Percentiles rank a stretch among this genome's conserved stretches.
Conservation (phyloP, 1,140 invertebrate species). For the Drosophila lacteicornis region DNA sequence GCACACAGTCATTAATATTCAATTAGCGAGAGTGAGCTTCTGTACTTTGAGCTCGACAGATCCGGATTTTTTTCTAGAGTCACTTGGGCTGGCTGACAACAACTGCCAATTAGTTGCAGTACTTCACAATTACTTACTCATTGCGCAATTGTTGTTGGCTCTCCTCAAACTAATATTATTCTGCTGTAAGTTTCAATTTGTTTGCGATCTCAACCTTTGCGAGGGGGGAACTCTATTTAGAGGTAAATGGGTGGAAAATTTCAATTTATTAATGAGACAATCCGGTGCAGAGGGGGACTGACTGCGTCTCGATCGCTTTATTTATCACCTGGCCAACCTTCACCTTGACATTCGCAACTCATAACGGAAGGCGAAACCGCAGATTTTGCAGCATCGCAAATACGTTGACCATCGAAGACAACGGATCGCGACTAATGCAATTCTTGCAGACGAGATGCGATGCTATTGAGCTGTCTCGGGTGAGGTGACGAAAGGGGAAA, state of each 20-base stretch:
- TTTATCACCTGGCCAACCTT: constrained; percentile 60
- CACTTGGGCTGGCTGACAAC: constrained; percentile 24
- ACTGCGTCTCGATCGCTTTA: constrained; percentile 14
- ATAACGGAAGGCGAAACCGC: constrained; percentile 21
- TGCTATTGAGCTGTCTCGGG: constrained; percentile 10
- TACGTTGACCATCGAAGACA: constrained; percentile 11
- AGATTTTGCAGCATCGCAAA: constrained; percentile 27
- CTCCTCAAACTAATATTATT: constrained; percentile 34
- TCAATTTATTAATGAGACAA: constrained; percentile 36
- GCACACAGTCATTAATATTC: constrained; percentile 26
- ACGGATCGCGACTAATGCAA: constrained; percentile 24
- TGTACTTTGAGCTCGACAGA: constrained; percentile 30
- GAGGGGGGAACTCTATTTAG: constrained; percentile 29
- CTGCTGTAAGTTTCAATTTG: constrained; percentile 24
- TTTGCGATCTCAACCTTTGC: constrained; percentile 28
- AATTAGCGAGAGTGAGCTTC: constrained; percentile 31
- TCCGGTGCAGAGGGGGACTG: constrained; percentile 24
- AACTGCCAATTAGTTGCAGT: constrained; percentile 45
- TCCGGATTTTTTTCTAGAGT: constrained; percentile 6
- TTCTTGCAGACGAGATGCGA: constrained; percentile 19
- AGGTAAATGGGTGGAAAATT: constrained; percentile 29
- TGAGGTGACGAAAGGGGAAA: constrained; percentile 14
- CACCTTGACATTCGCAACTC: constrained; percentile 74
- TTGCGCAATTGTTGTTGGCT: constrained; percentile 51
- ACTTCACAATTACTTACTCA: constrained; percentile 73